Conservation (phyloP, 2,888 invertebrate species). For the Lobophora halterata region DNA sequence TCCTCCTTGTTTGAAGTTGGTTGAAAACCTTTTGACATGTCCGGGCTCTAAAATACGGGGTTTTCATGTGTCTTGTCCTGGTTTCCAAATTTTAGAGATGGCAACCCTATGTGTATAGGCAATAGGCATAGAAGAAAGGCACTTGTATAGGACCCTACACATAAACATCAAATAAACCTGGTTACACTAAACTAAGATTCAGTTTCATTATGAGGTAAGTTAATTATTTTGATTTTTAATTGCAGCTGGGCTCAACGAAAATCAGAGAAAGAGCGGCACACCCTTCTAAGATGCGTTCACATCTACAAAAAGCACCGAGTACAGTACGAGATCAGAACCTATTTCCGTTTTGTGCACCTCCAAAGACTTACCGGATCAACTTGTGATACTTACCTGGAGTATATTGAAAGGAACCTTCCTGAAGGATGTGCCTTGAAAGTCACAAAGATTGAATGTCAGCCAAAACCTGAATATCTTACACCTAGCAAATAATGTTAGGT, state of each 20-base stretch:
- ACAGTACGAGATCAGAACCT: slow-evolving; percentile 97
- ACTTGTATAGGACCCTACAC: no score
- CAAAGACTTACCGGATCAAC: slow-evolving; percentile 96
- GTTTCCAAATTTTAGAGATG: no score
- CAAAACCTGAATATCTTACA: slow-evolving; percentile 78
- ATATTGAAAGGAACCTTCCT: slow-evolving; percentile 97
- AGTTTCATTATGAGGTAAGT: slow-evolving; percentile 4
- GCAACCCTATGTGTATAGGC: no score
- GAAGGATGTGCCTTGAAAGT: slow-evolving; percentile 98
- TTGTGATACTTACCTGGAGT: slow-evolving; percentile 96
- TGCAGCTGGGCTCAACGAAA: slow-evolving; percentile 88
- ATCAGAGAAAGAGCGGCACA: slow-evolving; percentile 87
- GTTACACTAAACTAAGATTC: no score
- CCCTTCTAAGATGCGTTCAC: slow-evolving; percentile 92
- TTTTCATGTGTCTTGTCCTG: no score
- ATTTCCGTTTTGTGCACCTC: slow-evolving; percentile 91
- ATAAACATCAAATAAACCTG: no score
- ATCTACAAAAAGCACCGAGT: slow-evolving; percentile 96
- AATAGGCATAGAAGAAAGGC: no score
- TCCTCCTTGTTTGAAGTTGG: no score
- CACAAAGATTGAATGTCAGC: slow-evolving; percentile 85
- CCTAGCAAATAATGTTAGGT: slow-evolving; percentile 44
- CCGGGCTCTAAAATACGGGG: no score
- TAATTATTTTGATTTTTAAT: slow-evolving; percentile 15
- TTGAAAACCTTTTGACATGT: no score